Conservation (phyloP, 2,888 invertebrate genomes). For the Nebria brevicollis region DNA sequence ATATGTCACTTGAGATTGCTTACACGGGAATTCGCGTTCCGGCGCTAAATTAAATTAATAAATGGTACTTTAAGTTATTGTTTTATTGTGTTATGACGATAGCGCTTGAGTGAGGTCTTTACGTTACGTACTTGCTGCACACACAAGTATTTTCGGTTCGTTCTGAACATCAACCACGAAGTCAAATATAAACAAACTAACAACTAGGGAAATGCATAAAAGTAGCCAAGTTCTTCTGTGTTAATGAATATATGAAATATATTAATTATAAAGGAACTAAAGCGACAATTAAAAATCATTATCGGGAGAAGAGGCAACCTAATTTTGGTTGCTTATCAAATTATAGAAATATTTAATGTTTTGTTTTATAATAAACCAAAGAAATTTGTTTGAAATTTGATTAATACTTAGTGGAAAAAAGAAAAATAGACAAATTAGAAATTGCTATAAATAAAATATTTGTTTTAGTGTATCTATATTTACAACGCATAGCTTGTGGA, state of each 20-base stretch:
- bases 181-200: not conserved
- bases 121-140: not conserved
- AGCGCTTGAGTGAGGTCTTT: constrained; percentile 8
- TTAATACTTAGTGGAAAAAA: not conserved
- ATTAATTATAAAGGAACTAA: no score
- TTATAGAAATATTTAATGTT: not conserved
- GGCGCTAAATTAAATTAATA: constrained; percentile 51
- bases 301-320: no score
- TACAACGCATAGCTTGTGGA: not conserved
- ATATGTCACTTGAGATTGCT: constrained; percentile 12
- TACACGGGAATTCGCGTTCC: constrained; percentile 47
- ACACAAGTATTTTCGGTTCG: not conserved
- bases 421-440: not conserved
- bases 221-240: no score
- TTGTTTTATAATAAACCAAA: not conserved
- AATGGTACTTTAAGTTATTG: constrained; percentile 50
- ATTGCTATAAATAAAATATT: not conserved
- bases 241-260: no score
- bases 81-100: constrained; percentile 44
- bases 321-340: no score
- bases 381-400: not conserved
- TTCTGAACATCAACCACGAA: not conserved
- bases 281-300: no score
- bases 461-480: not conserved
- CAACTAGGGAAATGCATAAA: no score